Evolutionary conservation across 2,888 invertebrate genomes (phyloP), one percentile per base, ranked within the genome.

Genomic region (Lapara coniferarum): DNA sequence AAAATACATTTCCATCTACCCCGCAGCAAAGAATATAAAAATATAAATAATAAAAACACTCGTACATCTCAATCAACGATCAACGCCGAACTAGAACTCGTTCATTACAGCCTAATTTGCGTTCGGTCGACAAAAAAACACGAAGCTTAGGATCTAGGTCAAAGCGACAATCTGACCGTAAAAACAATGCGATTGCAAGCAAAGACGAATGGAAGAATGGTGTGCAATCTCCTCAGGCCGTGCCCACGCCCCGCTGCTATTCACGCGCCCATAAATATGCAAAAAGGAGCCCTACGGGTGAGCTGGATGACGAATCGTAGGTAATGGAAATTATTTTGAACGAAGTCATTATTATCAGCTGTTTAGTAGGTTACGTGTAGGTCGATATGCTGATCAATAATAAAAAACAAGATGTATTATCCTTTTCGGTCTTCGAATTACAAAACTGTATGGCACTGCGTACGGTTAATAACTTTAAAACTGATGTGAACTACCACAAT

Each of bases 181-280:
- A 63, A 63, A 63, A 63, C 63, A 63, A 63, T 63, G 63, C 49
- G 46, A 63, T 63, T 52, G 68, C 57, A 58, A 51, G 68, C 63
- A 63, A 63, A 63, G 63, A 63, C 49, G 63, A 49, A 63, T 52
- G 30, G 16, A 52, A 66, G 30, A 66, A 52, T 51, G 30, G 66
- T 30, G 66, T 52, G 66, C 51, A 53, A 66, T 66, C 53, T 53
- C 10, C 30, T 53, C 30, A 51, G 37, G 66, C 53, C 37, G 19
- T 7, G 63, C 63, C 63, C 63, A 49, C 49, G 10, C 63, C 37
- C 12, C 52, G 16, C 1, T 49, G 51, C 51, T 14, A 66, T 66
- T 66, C 66, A 51, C 51, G 37, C 53, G 66, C 52, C 66, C 52
- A 66, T 66, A 66, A 66, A 66, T 66, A 66, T 66, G 66, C 53